Percentiles rank a stretch among this genome's conserved stretches.
phyloP scores from a whole-genome alignment of 2,113 vertebrate genomes.

The Phycodurus eques region DNA sequence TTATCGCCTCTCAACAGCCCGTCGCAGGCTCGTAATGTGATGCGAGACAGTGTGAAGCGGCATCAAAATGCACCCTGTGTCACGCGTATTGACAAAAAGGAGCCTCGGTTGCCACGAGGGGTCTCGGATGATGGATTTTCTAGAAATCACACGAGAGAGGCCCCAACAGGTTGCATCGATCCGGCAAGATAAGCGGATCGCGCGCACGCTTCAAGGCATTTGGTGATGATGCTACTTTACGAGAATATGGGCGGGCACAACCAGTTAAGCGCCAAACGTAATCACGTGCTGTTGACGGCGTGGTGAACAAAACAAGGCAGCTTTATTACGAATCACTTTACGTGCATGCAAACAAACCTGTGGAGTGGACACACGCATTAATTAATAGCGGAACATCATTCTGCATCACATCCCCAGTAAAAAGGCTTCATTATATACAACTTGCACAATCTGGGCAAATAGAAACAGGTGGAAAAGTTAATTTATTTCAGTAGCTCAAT shows the following conservation, averaged over 20 bases:
- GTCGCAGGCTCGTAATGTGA: constrained; percentile 27
- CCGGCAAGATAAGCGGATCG: constrained; percentile 29
- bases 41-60: background rate
- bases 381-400: no score
- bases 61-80: background rate
- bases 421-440: no score
- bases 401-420: no score
- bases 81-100: constrained; percentile 4
- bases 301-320: no score
- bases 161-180: background rate
- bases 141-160: background rate
- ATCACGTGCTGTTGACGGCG: no score
- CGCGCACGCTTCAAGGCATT: constrained; percentile 25
- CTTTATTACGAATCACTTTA: no score
- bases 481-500: no score
- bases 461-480: no score
- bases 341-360: no score
- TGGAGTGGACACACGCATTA: no score
- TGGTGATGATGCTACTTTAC: constrained; percentile 32
- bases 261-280: no score
- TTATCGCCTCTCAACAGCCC: constrained; percentile 32
- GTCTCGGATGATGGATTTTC: background rate
- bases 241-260: constrained; percentile 19
- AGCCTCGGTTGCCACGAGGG: background rate
- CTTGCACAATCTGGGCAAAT: no score